Conservation (phyloP, 2,113 vertebrate species). For the Oxyruncus cristatus region DNA sequence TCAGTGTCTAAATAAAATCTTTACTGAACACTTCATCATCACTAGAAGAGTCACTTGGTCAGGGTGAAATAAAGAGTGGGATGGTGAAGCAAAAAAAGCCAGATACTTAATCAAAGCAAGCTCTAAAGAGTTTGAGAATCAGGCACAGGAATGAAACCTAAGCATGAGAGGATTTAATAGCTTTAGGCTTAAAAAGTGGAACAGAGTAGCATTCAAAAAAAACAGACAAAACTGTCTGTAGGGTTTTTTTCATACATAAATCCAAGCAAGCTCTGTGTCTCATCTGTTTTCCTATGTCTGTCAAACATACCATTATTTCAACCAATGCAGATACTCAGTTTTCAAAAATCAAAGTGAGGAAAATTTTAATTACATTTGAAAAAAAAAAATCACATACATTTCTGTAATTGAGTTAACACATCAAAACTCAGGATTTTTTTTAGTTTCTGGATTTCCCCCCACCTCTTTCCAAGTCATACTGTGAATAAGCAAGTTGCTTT, state of each 20-base stretch:
- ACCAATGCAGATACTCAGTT: background rate
- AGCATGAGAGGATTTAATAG: background rate
- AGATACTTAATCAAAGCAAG: background rate
- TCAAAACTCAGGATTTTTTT: background rate
- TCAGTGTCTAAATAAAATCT: conserved; percentile 45
- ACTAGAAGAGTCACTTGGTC: background rate
- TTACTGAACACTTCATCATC: background rate
- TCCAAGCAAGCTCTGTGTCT: background rate
- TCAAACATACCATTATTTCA: background rate
- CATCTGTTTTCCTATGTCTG: background rate
- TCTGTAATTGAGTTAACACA: background rate
- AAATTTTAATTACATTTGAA: background rate
- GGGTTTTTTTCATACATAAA: fast-evolving
- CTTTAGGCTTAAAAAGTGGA: background rate
- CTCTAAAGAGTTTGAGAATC: background rate
- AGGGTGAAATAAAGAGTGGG: background rate
- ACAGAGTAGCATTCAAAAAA: background rate
- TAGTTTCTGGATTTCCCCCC: background rate
- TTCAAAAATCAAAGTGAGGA: background rate
- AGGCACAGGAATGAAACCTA: background rate
- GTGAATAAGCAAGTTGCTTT: background rate
- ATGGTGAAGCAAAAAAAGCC: background rate
- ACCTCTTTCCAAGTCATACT: background rate
- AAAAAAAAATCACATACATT: background rate
- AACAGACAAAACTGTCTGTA: background rate